Evolutionary conservation across 2,113 vertebrate genomes (phyloP).

Genomic region (Spea bombifrons): DNA sequence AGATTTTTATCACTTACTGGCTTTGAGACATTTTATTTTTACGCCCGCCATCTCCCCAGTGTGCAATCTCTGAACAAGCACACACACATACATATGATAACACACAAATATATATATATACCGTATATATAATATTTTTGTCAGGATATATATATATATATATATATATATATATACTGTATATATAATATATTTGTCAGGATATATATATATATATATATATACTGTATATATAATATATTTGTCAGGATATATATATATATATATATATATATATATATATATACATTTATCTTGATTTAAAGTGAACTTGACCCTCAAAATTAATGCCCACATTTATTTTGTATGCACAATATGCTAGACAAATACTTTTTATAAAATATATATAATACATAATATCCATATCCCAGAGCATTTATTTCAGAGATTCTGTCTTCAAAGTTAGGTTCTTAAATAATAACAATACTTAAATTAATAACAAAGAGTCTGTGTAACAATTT

Average conservation of each 20-base stretch:
- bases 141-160: background rate
- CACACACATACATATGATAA: too few species aligned
- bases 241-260: slow-evolving; percentile 7
- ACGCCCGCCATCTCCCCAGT: background rate
- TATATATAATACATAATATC: too few species aligned
- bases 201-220: background rate
- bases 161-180: background rate
- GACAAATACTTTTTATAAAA: too few species aligned
- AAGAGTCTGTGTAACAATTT: too few species aligned
- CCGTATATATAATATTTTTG: background rate
- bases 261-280: slow-evolving; percentile 7
- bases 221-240: background rate
- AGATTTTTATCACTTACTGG: background rate
- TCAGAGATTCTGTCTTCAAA: too few species aligned
- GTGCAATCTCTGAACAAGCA: background rate
- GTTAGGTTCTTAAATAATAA: too few species aligned
- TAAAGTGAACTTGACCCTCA: too few species aligned
- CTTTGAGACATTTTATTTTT: background rate
- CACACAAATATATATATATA: too few species aligned
- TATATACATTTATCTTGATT: background rate
- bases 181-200: background rate
- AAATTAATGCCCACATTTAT: too few species aligned
- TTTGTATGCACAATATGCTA: too few species aligned
- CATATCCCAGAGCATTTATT: too few species aligned
- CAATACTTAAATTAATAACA: too few species aligned